Evolutionary conservation across 2,888 invertebrate genomes (phyloP).

Genomic region (Mystacides longicornis): DNA sequence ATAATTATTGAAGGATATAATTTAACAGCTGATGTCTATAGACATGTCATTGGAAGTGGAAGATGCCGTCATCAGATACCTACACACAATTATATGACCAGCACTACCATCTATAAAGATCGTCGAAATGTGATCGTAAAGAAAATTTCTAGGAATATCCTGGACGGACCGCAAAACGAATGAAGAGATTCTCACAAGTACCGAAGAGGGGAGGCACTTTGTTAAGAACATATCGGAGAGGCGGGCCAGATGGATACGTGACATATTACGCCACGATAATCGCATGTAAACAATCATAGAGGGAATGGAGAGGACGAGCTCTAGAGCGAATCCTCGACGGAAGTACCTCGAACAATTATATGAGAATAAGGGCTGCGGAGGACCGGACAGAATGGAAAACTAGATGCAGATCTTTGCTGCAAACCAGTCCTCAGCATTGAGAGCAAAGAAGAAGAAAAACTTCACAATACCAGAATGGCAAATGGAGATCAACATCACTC

Average conservation of each 20-base stretch:
- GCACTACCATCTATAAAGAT: no score
- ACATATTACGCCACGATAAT: slow-evolving; percentile 7
- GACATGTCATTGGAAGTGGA: no score
- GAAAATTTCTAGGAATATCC: not conserved
- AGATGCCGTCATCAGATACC: no score
- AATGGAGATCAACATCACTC: no score
- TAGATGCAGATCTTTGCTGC: not conserved
- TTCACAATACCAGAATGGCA: no score
- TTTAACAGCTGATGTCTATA: no score
- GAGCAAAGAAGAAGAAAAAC: no score
- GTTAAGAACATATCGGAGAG: slow-evolving; percentile 7
- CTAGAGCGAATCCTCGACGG: not conserved
- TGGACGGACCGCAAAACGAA: slow-evolving; percentile 5
- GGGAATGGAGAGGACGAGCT: slow-evolving; percentile 8
- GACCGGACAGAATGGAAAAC: no score
- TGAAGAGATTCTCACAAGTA: slow-evolving; percentile 8
- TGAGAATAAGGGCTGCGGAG: slow-evolving; percentile 4
- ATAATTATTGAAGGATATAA: no score
- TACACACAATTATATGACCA: no score
- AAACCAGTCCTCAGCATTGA: no score
- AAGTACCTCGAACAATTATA: slow-evolving; percentile 5
- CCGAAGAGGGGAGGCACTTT: slow-evolving; percentile 8
- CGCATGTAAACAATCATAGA: slow-evolving; percentile 6
- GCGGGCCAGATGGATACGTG: slow-evolving; percentile 5
- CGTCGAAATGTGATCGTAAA: no score